Percentiles rank a stretch among this genome's conserved stretches.
These are phyloP conservation scores for Naso thynnoides DNA, from an alignment of 2,797 vertebrate species.

Conservation along the genomic window DNA sequence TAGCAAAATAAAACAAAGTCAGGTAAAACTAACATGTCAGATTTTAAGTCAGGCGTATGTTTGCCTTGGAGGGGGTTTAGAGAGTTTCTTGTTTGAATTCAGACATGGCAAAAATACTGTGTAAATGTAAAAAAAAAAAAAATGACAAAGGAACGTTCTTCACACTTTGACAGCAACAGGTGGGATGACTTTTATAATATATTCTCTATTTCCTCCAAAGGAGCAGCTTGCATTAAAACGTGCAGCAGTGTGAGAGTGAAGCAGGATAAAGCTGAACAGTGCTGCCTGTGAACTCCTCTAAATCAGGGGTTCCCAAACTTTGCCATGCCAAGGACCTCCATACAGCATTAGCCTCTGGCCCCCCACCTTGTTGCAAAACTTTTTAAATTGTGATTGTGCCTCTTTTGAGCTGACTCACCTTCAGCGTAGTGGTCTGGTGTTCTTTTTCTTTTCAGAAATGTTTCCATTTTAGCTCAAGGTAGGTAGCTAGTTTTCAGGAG, in stretches of 20 bases:
- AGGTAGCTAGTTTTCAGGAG: too few relatives aligned
- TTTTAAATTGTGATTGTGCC: too few relatives aligned
- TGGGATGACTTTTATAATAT: not conserved
- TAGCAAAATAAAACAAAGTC: not conserved
- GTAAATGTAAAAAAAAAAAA: not conserved
- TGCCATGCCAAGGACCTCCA: too few relatives aligned
- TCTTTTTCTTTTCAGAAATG: too few relatives aligned
- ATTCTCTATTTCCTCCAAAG: not conserved
- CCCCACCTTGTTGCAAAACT: too few relatives aligned
- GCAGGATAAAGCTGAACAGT: not conserved
- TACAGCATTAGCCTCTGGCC: too few relatives aligned
- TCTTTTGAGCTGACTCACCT: too few relatives aligned
- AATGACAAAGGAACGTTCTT: not conserved
- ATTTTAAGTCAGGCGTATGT: not conserved
- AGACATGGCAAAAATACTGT: not conserved
- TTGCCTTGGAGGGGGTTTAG: not conserved
- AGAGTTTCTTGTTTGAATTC: not conserved
- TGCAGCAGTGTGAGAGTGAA: not conserved
- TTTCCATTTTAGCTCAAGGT: too few relatives aligned
- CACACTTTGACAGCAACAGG: too few relatives aligned
- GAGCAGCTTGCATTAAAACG: not conserved
- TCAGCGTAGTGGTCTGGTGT: too few relatives aligned
- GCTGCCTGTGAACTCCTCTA: not conserved
- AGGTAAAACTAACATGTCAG: not conserved
- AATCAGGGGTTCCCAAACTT: too few relatives aligned